A percentile compares a stretch with the other conserved stretches of the same genome.
Evolutionary conservation across 2,888 invertebrate genomes (phyloP).

Genomic region (Clivina fossor): DNA sequence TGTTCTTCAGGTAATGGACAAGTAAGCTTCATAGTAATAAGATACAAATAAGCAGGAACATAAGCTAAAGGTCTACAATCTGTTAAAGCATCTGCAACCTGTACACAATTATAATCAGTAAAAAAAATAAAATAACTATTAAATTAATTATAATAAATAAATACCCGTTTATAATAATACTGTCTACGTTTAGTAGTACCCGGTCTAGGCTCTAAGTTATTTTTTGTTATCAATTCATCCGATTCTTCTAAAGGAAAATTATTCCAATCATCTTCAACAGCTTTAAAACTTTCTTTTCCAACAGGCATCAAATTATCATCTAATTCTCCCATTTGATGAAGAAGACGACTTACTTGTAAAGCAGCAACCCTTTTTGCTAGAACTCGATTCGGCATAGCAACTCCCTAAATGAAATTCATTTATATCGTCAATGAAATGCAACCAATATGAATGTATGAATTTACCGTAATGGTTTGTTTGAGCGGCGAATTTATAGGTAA

Average conservation of each 20-base stretch:
- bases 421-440: conserved; percentile 29
- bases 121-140: conserved; percentile 30
- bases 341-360: conserved; percentile 77
- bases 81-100: conserved; percentile 82
- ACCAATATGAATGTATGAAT: conserved; percentile 43
- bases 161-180: conserved; percentile 85
- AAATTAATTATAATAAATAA: conserved; percentile 18
- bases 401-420: conserved; percentile 59
- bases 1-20: conserved; percentile 95
- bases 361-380: conserved; percentile 89
- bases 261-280: conserved; percentile 68
- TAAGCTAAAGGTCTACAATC: conserved; percentile 76
- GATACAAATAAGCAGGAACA: conserved; percentile 72
- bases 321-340: conserved; percentile 84
- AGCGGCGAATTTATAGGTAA: conserved; percentile 98
- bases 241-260: conserved; percentile 55
- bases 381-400: conserved; percentile 79
- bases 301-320: conserved; percentile 92
- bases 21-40: conserved; percentile 82
- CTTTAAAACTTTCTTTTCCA: conserved; percentile 88
- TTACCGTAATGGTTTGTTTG: conserved; percentile 79
- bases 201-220: conserved; percentile 72
- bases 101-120: conserved; percentile 40
- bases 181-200: conserved; percentile 93
- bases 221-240: conserved; percentile 51